These are phyloP conservation scores for Stegana nigrithorax DNA, from an alignment of 2,888 invertebrate species.

Conservation along the genomic window DNA sequence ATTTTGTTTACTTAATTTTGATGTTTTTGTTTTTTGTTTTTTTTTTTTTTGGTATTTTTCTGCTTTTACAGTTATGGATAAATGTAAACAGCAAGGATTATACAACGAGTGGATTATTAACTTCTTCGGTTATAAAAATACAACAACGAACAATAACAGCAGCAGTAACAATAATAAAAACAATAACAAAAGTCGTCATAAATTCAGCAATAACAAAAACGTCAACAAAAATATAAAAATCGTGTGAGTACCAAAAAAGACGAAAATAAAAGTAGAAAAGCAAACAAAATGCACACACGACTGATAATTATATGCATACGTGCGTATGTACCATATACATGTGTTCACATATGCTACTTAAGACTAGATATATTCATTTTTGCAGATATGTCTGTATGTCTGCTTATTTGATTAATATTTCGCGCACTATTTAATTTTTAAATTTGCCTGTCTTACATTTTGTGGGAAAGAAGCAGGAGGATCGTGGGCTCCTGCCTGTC, in stretches of 20 bases:
- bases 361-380: too few species aligned
- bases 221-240: conserved; percentile 33
- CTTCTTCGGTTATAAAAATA: conserved; percentile 24
- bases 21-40: conserved; percentile 4
- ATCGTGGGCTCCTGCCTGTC: too few species aligned
- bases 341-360: too few species aligned
- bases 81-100: conserved; percentile 36
- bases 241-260: conserved; percentile 37
- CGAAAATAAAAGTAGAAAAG: neutral
- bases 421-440: too few species aligned
- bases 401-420: too few species aligned
- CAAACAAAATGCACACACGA: neutral
- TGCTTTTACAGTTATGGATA: conserved; percentile 42
- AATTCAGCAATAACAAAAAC: neutral
- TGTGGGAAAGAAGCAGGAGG: too few species aligned
- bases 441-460: too few species aligned
- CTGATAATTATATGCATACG: too few species aligned
- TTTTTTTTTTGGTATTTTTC: neutral
- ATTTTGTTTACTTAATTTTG: neutral
- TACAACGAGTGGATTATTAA: conserved; percentile 24
- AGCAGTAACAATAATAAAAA: conserved; percentile 20
- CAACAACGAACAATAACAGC: conserved; percentile 30
- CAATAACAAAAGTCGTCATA: conserved; percentile 22
- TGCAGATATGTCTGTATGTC: too few species aligned
- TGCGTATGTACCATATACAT: neutral